Percentiles rank a stretch among this genome's conserved stretches.
Conservation (phyloP, 2,888 invertebrate genomes). For the Cantharis rustica region DNA sequence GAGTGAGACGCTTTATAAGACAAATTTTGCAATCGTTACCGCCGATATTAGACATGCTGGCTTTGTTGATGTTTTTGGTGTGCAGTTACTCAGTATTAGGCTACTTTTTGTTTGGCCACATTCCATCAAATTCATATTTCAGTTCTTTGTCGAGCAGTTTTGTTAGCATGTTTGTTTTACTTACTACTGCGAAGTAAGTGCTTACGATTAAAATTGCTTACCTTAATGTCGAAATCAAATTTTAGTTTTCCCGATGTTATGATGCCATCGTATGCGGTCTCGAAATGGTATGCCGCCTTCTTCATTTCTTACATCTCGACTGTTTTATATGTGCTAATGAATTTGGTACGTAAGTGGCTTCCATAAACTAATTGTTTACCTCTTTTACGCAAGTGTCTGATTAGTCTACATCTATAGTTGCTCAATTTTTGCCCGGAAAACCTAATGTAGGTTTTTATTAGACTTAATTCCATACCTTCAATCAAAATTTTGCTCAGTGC, state of each 20-base stretch:
- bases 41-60: slow-evolving; percentile 86
- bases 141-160: slow-evolving; percentile 79
- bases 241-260: slow-evolving; percentile 88
- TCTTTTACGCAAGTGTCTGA: too few species aligned
- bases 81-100: slow-evolving; percentile 82
- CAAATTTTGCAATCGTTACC: slow-evolving; percentile 85
- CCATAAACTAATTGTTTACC: too few species aligned
- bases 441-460: too few species aligned
- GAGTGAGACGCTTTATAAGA: slow-evolving; percentile 73
- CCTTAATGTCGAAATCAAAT: slow-evolving; percentile 40
- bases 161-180: slow-evolving; percentile 84
- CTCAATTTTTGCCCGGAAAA: too few species aligned
- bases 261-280: slow-evolving; percentile 86
- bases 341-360: slow-evolving; percentile 64
- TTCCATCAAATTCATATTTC: slow-evolving; percentile 77
- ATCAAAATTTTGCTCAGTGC: too few species aligned
- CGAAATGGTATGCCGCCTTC: slow-evolving; percentile 83
- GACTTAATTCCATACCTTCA: too few species aligned
- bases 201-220: not conserved
- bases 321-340: slow-evolving; percentile 86
- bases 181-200: slow-evolving; percentile 90
- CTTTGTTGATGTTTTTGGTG: slow-evolving; percentile 82
- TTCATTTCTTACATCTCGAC: slow-evolving; percentile 85
- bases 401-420: too few species aligned
- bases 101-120: slow-evolving; percentile 79